A percentile compares a stretch with the other conserved stretches of the same genome.
Conservation (phyloP, 2,113 vertebrate genomes). For the Corythoichthys intestinalis region DNA sequence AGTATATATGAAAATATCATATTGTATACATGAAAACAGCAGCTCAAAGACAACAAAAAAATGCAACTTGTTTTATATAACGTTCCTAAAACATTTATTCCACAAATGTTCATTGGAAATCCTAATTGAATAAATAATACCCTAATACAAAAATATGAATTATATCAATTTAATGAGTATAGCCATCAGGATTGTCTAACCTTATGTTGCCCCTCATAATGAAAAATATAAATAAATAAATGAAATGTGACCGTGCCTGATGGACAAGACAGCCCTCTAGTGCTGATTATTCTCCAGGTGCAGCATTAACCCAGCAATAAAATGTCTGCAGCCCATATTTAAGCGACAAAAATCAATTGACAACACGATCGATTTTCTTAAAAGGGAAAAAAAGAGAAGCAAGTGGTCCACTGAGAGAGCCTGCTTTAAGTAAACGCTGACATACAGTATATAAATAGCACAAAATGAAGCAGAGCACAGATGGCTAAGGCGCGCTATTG, state of each 20-base stretch:
- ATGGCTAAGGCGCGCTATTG: conserved; percentile 58
- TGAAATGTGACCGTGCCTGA: background rate
- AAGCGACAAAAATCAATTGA: conserved; percentile 28
- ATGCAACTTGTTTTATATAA: background rate
- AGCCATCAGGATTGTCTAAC: background rate
- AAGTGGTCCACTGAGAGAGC: conserved; percentile 39
- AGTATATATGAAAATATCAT: too few relatives aligned
- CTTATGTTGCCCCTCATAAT: background rate
- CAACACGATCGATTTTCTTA: conserved; percentile 50
- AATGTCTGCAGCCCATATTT: conserved; percentile 14
- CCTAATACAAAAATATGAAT: background rate
- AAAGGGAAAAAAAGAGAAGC: conserved; percentile 14
- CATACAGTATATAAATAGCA: conserved; percentile 40
- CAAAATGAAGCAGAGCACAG: conserved; percentile 55
- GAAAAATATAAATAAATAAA: background rate
- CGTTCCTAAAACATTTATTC: background rate
- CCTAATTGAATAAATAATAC: background rate
- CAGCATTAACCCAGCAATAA: conserved; percentile 1
- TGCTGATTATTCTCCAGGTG: conserved; percentile 7
- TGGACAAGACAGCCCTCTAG: conserved; percentile 39
- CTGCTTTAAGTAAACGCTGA: conserved; percentile 35
- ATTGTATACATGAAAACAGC: too few relatives aligned
- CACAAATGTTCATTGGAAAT: background rate
- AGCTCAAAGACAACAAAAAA: background rate
- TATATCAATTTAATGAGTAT: background rate